Percentiles rank a stretch among this genome's conserved stretches.
phyloP scores from a whole-genome alignment of 92 coral and sea anemone species.

The Pocillopora grandis region DNA sequence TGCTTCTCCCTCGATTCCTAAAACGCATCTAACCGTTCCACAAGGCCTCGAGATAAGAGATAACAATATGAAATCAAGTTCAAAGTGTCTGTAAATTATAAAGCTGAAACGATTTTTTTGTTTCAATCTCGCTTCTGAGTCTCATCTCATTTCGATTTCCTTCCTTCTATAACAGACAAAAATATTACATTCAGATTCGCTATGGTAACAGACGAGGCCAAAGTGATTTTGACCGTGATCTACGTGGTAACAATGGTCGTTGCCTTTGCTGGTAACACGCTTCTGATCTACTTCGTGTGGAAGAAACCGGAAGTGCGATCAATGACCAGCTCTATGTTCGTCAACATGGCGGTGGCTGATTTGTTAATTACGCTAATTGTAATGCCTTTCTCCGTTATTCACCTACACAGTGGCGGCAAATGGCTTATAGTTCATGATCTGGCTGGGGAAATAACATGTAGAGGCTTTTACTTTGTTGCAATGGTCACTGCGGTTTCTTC shows the following conservation, averaged over 20 bases:
- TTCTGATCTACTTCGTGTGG: not conserved
- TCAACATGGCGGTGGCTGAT: too few relatives aligned
- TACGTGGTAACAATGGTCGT: not conserved
- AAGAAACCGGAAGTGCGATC: not conserved
- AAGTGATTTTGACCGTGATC: not conserved
- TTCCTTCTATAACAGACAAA: too few relatives aligned
- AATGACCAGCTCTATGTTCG: not conserved
- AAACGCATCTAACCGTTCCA: too few relatives aligned
- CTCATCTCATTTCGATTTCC: too few relatives aligned
- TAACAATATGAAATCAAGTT: too few relatives aligned
- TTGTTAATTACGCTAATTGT: not conserved
- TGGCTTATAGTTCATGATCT: not conserved
- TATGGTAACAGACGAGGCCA: not conserved
- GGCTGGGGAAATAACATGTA: not conserved
- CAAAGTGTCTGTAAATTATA: conserved; percentile 29
- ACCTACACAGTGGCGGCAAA: not conserved
- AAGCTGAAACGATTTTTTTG: conserved; percentile 37
- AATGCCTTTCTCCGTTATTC: not conserved
- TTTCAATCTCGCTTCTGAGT: too few relatives aligned
- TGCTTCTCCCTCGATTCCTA: too few relatives aligned
- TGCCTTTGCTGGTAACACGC: not conserved
- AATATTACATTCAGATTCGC: not conserved
- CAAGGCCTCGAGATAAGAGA: too few relatives aligned
- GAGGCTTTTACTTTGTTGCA: not conserved
- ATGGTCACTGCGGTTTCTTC: not conserved